Evolutionary conservation across 37 sponge, comb jelly and placozoan species (phyloP), one percentile per base, ranked within the genome.

Genomic region (Oopsacas minuta): DNA sequence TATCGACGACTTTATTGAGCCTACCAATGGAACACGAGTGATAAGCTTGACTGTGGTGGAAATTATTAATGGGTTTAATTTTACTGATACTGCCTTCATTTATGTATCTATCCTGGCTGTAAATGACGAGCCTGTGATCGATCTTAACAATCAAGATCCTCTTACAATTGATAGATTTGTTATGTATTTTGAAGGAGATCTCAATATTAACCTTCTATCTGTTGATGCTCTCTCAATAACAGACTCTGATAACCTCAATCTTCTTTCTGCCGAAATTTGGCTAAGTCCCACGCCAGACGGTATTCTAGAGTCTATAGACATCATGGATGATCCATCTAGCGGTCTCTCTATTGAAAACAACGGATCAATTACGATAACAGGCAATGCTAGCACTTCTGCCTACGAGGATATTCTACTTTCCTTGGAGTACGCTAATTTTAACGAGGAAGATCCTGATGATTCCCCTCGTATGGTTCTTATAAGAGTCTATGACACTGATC

Each of bases 1-100:
- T 28, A 90, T 90, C 52, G 90, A 93, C 82, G 38, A 37, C n/a
- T 84, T 36, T 36, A 89, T 90, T 87, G 93, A 93, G 36, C 93
- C 93, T 25, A 82, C 37, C 32, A 82, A 81, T 86, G 88, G 83
- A 0, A 38, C 37, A 10, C 85, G 90, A 83, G 32, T 23, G 0
- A 38, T 93, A 22, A 0, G 36, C 12, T 39, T 90, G n/a, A 75
- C 42, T 0, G 83, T 81, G 0, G n/a, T 36, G 28, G 90, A 90
- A 35, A 49, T 36, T 0, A 85, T 36, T 84, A 0, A 75, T 39
- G 75, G 75, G 28, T 61, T 61, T n/a, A 61, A 5, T 25, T 61
- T 61, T 34, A 61, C 75, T 7, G 75, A 10, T 61, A 61, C 75
- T 3, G 75, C 75, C 5, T 61, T 20, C 30, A 61, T 61, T 25